phyloP scores from a whole-genome alignment of 2,797 vertebrate species.

The Sebastes cheni region DNA sequence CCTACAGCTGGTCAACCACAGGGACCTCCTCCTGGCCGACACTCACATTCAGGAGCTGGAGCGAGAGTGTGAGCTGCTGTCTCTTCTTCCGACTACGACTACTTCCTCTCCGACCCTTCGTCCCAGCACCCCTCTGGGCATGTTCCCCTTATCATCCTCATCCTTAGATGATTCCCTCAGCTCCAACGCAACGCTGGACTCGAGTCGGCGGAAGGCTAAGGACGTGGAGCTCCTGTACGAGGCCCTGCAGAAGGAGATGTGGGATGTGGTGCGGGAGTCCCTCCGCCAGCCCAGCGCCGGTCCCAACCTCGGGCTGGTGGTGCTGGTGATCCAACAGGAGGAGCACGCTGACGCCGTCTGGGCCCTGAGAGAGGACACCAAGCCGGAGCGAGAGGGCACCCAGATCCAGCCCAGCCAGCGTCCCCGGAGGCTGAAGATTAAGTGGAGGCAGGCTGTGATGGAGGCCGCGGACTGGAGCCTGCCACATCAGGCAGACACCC shows the following conservation, averaged over 20 bases:
- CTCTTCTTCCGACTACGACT: constrained; percentile 58
- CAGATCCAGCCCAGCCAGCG: constrained; percentile 70
- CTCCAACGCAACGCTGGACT: constrained; percentile 78
- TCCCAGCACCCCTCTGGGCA: constrained; percentile 32
- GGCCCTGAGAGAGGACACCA: constrained; percentile 72
- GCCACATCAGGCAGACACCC: constrained; percentile 82
- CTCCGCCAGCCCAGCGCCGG: constrained; percentile 83
- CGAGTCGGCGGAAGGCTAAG: constrained; percentile 85
- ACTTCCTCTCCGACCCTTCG: constrained; percentile 44
- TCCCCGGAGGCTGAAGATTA: constrained; percentile 79
- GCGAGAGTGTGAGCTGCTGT: constrained; percentile 86
- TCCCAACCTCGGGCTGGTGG: constrained; percentile 85
- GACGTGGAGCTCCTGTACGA: constrained; percentile 93
- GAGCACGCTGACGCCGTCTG: constrained; percentile 85
- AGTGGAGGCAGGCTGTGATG: constrained; percentile 88
- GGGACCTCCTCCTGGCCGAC: constrained; percentile 89
- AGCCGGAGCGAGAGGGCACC: constrained; percentile 39
- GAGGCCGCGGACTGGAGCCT: constrained; percentile 86
- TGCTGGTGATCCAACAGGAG: constrained; percentile 91
- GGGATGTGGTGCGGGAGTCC: constrained; percentile 89
- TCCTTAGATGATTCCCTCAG: constrained; percentile 70
- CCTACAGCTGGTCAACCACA: constrained; percentile 88
- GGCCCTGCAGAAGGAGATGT: constrained; percentile 91
- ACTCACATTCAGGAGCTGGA: constrained; percentile 92
- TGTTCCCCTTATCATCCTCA: constrained; percentile 32